phyloP scores from a whole-genome alignment of 2,113 vertebrate species.

The Microtus montanus region DNA sequence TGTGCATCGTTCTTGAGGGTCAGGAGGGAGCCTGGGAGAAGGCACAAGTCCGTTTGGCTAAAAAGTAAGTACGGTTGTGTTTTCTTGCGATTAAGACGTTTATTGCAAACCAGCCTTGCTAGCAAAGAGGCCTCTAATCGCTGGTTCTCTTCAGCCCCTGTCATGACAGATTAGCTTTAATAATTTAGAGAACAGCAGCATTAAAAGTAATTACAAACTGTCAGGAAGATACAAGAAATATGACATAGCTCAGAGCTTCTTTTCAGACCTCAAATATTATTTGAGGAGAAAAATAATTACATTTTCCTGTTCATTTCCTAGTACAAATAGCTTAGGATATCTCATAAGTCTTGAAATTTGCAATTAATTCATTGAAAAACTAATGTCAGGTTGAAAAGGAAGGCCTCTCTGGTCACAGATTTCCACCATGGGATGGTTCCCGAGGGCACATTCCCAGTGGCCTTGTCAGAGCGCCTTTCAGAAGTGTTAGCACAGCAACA shows the following conservation, averaged over 20 bases:
- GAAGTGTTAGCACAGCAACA: conserved; percentile 57
- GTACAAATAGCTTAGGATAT: conserved; percentile 78
- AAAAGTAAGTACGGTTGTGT: conserved; percentile 67
- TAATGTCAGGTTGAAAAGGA: conserved; percentile 61
- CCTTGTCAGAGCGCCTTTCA: conserved; percentile 63
- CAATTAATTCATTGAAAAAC: conserved; percentile 70
- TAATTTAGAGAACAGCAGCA: conserved; percentile 78
- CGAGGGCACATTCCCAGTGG: conserved; percentile 39
- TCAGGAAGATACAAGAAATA: conserved; percentile 75
- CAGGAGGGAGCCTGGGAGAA: conserved; percentile 13
- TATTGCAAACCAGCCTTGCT: conserved; percentile 75
- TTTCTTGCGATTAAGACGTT: conserved; percentile 79
- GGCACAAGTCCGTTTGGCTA: conserved; percentile 34
- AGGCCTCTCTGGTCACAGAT: conserved; percentile 38
- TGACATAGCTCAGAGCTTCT: conserved; percentile 76
- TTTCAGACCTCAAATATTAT: conserved; percentile 79
- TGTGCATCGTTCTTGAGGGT: background rate
- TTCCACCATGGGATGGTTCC: conserved; percentile 53
- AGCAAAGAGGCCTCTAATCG: conserved; percentile 67
- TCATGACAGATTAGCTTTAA: conserved; percentile 75
- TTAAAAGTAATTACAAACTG: conserved; percentile 80
- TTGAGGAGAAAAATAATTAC: conserved; percentile 79
- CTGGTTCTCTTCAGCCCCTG: conserved; percentile 69
- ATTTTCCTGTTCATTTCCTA: conserved; percentile 76
- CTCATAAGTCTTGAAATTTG: conserved; percentile 75